phyloP scores from a whole-genome alignment of 2,797 vertebrate genomes.

The Pteronotus mesoamericanus region DNA sequence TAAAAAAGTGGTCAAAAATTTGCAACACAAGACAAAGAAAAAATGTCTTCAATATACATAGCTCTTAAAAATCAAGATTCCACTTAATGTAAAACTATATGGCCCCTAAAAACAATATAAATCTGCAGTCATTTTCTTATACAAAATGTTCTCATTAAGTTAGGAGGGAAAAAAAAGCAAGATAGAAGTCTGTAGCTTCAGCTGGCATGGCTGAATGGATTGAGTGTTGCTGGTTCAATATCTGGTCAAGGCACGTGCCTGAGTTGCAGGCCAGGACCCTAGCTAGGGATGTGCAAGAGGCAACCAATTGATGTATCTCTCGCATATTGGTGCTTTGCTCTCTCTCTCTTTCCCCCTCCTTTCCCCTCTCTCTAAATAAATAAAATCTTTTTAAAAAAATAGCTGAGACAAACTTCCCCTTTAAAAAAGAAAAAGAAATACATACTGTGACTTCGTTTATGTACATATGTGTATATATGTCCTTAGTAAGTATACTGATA shows the following conservation, averaged over 20 bases:
- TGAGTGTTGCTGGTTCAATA: too few species aligned
- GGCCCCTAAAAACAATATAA: slow-evolving; percentile 19
- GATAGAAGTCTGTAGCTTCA: background rate
- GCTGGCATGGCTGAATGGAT: too few species aligned
- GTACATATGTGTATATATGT: background rate
- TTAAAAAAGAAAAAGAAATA: background rate
- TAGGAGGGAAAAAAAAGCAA: slow-evolving; percentile 1
- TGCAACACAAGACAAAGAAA: slow-evolving; percentile 25
- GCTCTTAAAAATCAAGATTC: slow-evolving; percentile 24
- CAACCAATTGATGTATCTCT: too few species aligned
- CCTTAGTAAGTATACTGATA: background rate
- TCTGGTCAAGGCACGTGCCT: too few species aligned
- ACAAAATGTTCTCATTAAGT: slow-evolving; percentile 4
- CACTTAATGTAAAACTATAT: slow-evolving; percentile 22
- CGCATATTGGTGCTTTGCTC: too few species aligned
- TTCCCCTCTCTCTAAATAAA: too few species aligned
- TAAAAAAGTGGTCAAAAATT: slow-evolving; percentile 23
- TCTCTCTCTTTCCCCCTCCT: too few species aligned
- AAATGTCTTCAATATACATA: background rate
- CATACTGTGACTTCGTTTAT: background rate
- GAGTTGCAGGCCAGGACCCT: too few species aligned
- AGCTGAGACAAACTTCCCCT: too few species aligned
- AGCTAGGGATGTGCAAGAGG: too few species aligned
- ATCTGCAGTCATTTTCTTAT: background rate
- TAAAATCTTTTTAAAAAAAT: too few species aligned